Conservation (phyloP, 2,113 vertebrate species). For the Nesospiza acunhae region DNA sequence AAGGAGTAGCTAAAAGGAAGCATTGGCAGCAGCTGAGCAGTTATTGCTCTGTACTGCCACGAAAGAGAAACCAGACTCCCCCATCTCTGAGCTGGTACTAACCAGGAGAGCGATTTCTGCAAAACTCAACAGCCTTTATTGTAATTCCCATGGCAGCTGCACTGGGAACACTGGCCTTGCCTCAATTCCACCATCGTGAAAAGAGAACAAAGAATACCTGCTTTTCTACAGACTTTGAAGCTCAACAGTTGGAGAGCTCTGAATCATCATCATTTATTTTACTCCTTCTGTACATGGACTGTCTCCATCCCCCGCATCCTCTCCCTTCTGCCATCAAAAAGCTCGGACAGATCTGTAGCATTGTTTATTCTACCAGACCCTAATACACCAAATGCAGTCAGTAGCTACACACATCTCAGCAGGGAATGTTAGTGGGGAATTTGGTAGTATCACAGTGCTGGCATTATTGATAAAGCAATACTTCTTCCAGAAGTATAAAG, state of each 20-base stretch:
- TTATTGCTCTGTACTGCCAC: slow-evolving; percentile 27
- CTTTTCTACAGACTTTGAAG: slow-evolving; percentile 16
- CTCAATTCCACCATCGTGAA: not conserved
- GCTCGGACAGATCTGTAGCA: not conserved
- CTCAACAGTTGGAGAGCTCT: not conserved
- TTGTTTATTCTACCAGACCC: not conserved
- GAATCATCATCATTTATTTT: slow-evolving; percentile 16
- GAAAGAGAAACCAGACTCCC: slow-evolving; percentile 22
- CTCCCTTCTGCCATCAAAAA: not conserved
- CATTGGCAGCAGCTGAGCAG: slow-evolving; percentile 55
- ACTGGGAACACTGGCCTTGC: slow-evolving; percentile 12
- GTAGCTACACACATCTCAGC: not conserved
- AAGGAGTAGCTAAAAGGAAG: slow-evolving; percentile 64
- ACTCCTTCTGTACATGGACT: not conserved
- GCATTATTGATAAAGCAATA: not conserved
- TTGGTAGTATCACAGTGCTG: not conserved
- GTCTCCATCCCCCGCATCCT: not conserved
- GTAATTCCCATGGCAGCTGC: slow-evolving; percentile 20
- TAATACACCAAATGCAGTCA: not conserved
- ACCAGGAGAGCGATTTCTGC: slow-evolving; percentile 6
- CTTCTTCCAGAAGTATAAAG: not conserved
- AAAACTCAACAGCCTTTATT: slow-evolving; percentile 31
- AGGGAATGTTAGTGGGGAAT: not conserved
- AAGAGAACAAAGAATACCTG: slow-evolving; percentile 13
- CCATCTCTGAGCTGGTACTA: not conserved